A percentile compares a stretch with the other conserved stretches of the same genome.
These are phyloP conservation scores for Mesochorus sp. DNA, from an alignment of 2,888 invertebrate genomes.

Conservation along the genomic window DNA sequence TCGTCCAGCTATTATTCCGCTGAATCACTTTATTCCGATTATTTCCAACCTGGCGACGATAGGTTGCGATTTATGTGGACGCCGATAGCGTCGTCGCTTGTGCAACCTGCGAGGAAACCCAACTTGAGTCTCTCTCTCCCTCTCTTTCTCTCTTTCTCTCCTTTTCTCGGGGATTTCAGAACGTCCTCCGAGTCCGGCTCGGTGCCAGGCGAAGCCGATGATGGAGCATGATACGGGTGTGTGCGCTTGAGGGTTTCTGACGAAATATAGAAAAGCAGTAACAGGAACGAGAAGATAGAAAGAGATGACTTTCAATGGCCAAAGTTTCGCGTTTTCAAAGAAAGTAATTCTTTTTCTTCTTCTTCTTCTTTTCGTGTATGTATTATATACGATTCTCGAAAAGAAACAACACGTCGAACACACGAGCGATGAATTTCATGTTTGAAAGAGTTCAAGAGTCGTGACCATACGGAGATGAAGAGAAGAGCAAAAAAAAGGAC, in stretches of 20 bases:
- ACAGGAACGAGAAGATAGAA: constrained; percentile 18
- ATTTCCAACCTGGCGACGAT: constrained; percentile 74
- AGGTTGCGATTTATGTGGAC: constrained; percentile 66
- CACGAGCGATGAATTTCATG: constrained; percentile 56
- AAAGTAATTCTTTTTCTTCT: no score
- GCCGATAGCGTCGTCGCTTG: constrained; percentile 56
- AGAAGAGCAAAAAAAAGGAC: neutral
- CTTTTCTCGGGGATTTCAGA: neutral
- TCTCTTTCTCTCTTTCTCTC: neutral
- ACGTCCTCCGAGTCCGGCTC: constrained; percentile 49
- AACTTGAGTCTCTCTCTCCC: no score
- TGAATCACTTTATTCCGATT: constrained; percentile 76
- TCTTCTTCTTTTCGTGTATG: constrained; percentile 30
- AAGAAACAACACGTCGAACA: constrained; percentile 50
- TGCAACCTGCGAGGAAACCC: no score
- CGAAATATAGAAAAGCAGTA: neutral
- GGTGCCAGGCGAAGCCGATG: constrained; percentile 45
- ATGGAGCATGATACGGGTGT: constrained; percentile 6
- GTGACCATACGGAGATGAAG: constrained; percentile 28
- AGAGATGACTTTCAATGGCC: no score
- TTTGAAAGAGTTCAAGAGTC: constrained; percentile 33
- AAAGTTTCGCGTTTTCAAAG: no score
- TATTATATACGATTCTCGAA: no score
- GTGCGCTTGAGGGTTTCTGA: constrained; percentile 3
- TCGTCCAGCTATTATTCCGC: constrained; percentile 68